phyloP scores from a whole-genome alignment of 1,140 invertebrate genomes.

The Danaus plexippus region DNA sequence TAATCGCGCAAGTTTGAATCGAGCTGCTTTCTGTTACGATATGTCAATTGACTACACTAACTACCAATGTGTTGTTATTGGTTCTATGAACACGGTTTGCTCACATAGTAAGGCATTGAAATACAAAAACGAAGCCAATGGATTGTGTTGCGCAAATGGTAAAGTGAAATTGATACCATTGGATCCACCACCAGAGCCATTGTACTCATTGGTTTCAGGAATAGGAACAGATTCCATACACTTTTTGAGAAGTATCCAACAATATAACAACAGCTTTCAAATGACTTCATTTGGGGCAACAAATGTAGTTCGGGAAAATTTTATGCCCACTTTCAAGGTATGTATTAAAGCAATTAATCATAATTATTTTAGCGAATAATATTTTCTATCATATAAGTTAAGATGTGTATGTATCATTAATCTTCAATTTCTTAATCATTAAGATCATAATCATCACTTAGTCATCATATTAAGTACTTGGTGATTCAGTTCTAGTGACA shows the following conservation, averaged over 20 bases:
- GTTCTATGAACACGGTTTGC: background rate
- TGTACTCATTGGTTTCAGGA: no score
- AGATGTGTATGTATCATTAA: conserved; percentile 22
- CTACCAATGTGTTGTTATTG: background rate
- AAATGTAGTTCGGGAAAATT: conserved; percentile 4
- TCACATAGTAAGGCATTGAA: no score
- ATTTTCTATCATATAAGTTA: conserved; percentile 22
- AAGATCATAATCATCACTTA: conserved; percentile 15
- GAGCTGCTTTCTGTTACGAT: conserved; percentile 12
- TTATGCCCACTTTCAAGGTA: background rate
- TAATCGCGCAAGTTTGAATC: conserved; percentile 10
- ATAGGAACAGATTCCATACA: no score
- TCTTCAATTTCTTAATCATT: conserved; percentile 20
- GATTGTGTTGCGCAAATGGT: background rate
- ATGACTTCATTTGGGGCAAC: conserved; percentile 4
- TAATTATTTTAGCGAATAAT: conserved; percentile 13
- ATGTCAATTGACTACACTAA: conserved; percentile 9
- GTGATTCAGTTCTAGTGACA: conserved; percentile 17
- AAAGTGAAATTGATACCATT: conserved; percentile 1
- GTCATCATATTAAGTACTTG: conserved; percentile 21
- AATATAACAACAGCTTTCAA: conserved; percentile 5
- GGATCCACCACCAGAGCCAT: no score
- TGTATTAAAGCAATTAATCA: background rate
- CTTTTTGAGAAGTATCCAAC: background rate
- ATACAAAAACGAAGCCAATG: no score